phyloP scores from a whole-genome alignment of 1,140 invertebrate species.

The Phocides pigmalion region DNA sequence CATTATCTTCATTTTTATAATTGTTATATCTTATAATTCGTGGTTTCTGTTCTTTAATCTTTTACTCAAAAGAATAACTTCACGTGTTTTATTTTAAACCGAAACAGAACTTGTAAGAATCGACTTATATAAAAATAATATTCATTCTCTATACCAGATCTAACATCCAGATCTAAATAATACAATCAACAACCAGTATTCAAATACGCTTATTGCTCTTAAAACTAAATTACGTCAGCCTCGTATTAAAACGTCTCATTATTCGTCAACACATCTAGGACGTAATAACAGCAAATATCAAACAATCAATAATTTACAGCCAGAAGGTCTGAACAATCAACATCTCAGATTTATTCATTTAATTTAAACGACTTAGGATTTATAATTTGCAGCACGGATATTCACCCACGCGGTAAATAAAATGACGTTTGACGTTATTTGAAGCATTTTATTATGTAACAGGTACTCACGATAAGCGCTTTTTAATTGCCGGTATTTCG shows the following conservation, averaged over 20 bases:
- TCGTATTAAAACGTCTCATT: conserved; percentile 9
- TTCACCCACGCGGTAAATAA: conserved; percentile 23
- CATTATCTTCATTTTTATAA: too few species aligned
- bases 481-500: too few species aligned
- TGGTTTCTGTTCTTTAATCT: not conserved
- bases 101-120: not conserved
- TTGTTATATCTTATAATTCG: too few species aligned
- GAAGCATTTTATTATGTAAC: too few species aligned
- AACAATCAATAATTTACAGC: conserved; percentile 12
- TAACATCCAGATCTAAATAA: conserved; percentile 5
- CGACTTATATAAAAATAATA: not conserved
- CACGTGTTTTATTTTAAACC: not conserved
- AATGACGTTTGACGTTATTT: conserved; percentile 30
- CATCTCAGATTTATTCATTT: conserved; percentile 20
- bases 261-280: conserved; percentile 27
- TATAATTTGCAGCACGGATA: conserved; percentile 25
- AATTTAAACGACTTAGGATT: conserved; percentile 22
- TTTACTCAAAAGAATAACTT: not conserved
- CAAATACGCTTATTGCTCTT: conserved; percentile 17
- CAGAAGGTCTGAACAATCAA: conserved; percentile 22
- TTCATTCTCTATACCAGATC: not conserved
- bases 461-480: too few species aligned
- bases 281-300: conserved; percentile 13
- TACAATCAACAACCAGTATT: conserved; percentile 9
- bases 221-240: conserved; percentile 14